Evolutionary conservation across 2,888 invertebrate genomes (phyloP).

Genomic region (Shargacucullia verbasci): DNA sequence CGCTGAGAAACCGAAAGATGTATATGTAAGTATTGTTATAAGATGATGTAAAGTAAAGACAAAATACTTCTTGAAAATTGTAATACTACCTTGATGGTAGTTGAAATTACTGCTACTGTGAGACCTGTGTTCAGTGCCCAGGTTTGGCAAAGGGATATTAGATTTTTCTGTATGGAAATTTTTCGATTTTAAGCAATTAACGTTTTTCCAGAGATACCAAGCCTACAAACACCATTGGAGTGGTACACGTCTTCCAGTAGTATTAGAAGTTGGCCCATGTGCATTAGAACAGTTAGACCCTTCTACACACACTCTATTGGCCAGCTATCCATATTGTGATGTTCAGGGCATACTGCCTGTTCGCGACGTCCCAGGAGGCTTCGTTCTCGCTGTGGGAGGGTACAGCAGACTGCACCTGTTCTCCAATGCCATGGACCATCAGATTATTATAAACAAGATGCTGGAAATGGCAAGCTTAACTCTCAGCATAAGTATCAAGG

Average conservation of each 20-base stretch:
- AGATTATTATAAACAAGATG: constrained; percentile 96
- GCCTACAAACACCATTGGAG: constrained; percentile 99
- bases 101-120: no score
- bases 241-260: constrained; percentile 95
- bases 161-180: no score
- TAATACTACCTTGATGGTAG: no score
- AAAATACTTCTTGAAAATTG: not conserved
- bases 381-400: constrained; percentile 97
- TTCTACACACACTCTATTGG: constrained; percentile 94
- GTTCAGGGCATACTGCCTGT: constrained; percentile 90
- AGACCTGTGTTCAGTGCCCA: no score
- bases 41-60: not conserved
- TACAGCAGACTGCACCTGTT: constrained; percentile 97
- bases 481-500: constrained; percentile 95
- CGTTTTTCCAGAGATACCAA: constrained; percentile 91
- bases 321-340: constrained; percentile 87
- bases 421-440: constrained; percentile 93
- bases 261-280: constrained; percentile 97
- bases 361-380: constrained; percentile 97
- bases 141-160: no score
- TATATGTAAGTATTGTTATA: constrained; percentile 89
- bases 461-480: constrained; percentile 94
- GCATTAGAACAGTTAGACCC: constrained; percentile 97
- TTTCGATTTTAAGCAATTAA: no score
- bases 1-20: constrained; percentile 94